These are phyloP conservation scores for Parnassius smintheus DNA, from an alignment of 2,888 invertebrate genomes.

Conservation along the genomic window DNA sequence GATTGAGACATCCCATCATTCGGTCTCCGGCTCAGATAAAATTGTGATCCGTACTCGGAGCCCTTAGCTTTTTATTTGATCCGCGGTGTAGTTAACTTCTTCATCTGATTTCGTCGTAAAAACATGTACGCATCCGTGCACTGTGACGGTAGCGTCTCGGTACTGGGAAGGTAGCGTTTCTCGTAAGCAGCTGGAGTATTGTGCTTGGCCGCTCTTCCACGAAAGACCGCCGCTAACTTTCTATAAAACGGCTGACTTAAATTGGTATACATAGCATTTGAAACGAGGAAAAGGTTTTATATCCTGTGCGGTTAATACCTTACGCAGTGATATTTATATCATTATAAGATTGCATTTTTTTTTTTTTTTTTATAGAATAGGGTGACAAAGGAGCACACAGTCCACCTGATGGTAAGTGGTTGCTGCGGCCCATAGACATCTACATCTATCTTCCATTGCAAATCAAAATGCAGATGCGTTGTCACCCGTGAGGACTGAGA, in stretches of 20 bases:
- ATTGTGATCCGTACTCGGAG: conserved; percentile 21
- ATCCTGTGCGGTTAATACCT: too few relatives aligned
- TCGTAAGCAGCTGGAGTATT: conserved; percentile 33
- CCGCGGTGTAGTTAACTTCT: conserved; percentile 35
- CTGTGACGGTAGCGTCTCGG: conserved; percentile 18
- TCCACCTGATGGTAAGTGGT: too few relatives aligned
- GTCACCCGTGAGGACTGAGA: too few relatives aligned
- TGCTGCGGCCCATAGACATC: too few relatives aligned
- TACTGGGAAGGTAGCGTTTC: conserved; percentile 34
- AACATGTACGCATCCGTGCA: conserved; percentile 30
- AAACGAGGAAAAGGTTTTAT: too few relatives aligned
- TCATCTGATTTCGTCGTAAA: conserved; percentile 39
- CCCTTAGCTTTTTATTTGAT: conserved; percentile 22
- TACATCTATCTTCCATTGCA: too few relatives aligned
- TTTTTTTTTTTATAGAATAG: too few relatives aligned
- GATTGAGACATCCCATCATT: conserved; percentile 21
- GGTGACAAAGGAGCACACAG: too few relatives aligned
- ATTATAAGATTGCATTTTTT: too few relatives aligned
- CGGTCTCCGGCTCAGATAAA: conserved; percentile 8
- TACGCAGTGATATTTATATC: too few relatives aligned
- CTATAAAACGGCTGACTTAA: conserved; percentile 21
- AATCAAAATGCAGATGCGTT: too few relatives aligned
- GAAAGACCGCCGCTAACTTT: conserved; percentile 30
- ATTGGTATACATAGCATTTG: conserved; percentile 19
- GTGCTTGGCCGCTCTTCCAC: conserved; percentile 30